Conservation (phyloP, 1,140 invertebrate genomes). For the Calosoma granatense region DNA sequence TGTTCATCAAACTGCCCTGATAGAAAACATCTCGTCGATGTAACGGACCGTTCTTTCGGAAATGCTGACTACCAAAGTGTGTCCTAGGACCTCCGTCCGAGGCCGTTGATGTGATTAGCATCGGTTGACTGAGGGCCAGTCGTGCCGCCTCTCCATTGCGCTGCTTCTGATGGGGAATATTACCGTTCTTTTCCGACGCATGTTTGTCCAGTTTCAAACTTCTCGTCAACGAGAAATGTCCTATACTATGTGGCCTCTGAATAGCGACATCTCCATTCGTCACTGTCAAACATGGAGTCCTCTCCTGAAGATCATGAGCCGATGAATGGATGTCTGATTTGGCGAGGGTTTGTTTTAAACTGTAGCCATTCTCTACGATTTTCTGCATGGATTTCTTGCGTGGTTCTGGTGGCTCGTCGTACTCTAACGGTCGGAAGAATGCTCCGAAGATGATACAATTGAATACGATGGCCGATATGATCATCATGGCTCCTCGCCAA, state of each 20-base stretch:
- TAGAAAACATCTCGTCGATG: slow-evolving; percentile 80
- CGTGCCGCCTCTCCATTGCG: slow-evolving; percentile 38
- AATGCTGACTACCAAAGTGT: slow-evolving; percentile 24
- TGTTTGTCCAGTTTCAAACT: slow-evolving; percentile 10
- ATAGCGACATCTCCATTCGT: slow-evolving; percentile 19
- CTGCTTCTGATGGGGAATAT: slow-evolving; percentile 31
- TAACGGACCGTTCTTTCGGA: slow-evolving; percentile 55
- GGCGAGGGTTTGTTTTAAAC: slow-evolving; percentile 29
- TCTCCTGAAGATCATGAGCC: slow-evolving; percentile 19
- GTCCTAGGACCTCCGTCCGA: slow-evolving; percentile 17
- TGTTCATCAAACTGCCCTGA: slow-evolving; percentile 60
- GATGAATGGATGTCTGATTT: slow-evolving; percentile 29
- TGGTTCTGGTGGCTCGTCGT: slow-evolving; percentile 29
- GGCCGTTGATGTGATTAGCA: slow-evolving; percentile 34
- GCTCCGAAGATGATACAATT: slow-evolving; percentile 76
- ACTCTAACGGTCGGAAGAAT: slow-evolving; percentile 63
- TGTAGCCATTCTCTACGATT: background rate
- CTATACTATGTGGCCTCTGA: slow-evolving; percentile 41
- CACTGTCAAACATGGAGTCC: background rate
- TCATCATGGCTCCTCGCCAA: slow-evolving; percentile 66
- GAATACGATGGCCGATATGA: slow-evolving; percentile 70
- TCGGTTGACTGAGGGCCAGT: slow-evolving; percentile 53
- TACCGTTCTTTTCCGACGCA: slow-evolving; percentile 24
- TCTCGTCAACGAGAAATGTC: slow-evolving; percentile 34
- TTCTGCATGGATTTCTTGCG: background rate